Percentiles rank a stretch among this genome's conserved stretches.
These are phyloP conservation scores for Antidorcas marsupialis DNA, from an alignment of 2,113 vertebrate species.

Conservation along the genomic window DNA sequence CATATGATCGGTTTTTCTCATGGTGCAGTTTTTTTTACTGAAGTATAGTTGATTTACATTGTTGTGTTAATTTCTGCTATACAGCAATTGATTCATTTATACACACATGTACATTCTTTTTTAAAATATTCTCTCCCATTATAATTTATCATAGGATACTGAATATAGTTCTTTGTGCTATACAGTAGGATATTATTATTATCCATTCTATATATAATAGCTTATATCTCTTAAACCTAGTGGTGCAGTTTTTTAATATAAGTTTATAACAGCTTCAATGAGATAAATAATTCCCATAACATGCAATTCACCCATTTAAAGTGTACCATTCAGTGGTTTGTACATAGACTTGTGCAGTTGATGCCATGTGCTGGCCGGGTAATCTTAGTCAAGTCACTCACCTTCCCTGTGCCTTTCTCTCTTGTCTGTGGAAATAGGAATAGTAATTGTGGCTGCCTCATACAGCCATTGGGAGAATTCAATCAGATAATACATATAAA, in stretches of 20 bases:
- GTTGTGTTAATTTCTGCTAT: not conserved
- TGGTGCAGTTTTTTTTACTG: not conserved
- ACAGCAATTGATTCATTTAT: not conserved
- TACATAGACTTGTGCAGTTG: not conserved
- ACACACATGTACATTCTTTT: not conserved
- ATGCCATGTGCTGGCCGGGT: not conserved
- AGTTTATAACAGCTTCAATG: not conserved
- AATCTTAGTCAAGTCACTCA: not conserved
- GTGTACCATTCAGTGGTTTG: not conserved
- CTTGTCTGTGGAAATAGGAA: not conserved
- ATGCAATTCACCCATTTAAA: not conserved
- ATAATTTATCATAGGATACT: not conserved
- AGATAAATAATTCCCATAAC: not conserved
- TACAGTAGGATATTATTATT: not conserved
- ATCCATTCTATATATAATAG: not conserved
- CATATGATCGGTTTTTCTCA: not conserved
- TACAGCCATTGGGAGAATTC: not conserved
- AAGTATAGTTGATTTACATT: not conserved
- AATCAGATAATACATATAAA: not conserved
- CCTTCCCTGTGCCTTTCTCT: not conserved
- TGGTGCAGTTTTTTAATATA: not conserved
- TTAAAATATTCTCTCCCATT: not conserved
- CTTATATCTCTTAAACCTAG: not conserved
- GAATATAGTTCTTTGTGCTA: not conserved
- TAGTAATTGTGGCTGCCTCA: not conserved